Evolutionary conservation across 2,113 vertebrate genomes (phyloP), one percentile per base, ranked within the genome.

Genomic region (Hemiprocne comata): DNA sequence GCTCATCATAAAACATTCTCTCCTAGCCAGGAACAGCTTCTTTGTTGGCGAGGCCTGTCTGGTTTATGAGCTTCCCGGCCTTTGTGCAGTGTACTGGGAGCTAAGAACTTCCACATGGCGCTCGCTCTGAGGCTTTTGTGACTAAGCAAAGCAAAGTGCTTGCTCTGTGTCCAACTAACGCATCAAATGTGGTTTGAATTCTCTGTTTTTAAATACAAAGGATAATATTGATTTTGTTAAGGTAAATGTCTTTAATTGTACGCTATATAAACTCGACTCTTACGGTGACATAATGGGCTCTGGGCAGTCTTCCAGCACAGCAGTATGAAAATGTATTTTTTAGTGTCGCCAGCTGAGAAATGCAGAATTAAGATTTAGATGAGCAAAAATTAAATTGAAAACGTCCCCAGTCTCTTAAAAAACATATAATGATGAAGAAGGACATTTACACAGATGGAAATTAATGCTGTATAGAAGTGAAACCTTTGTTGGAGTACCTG

Each of bases 171-270:
- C 90, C 88, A 93, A 72, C 73, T 89, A 92, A 95, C 28, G 90
- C 90, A 76, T 17, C 80, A 83, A 95, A 55, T 90, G 87, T 89
- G 94, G 94, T 93, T 93, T 93, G 77, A 89, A 95, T 96, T 94
- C 93, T 50, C 69, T 25, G 62, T 61, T 90, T 95, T 92, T 54
- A 91, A 96, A 96, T 62, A 86, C 90, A 76, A 96, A 96, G 80
- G 93, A 95, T 92, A 96, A 96, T 94, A 91, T 92, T 97, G 96
- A 91, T 94, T 96, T 93, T 96, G 88, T 96, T 87, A 96, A 97
- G 96, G 96, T 96, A 96, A 96, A 93, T 96, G 88, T 76, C 92
- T 96, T 92, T 94, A 93, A 95, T 90, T 84, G 80, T 76, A 76
- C 0, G 3, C 88, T 92, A 44, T 15, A 90, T 73, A 89, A 96